phyloP scores from a whole-genome alignment of 2,797 vertebrate genomes.

The Nothura maculosa region DNA sequence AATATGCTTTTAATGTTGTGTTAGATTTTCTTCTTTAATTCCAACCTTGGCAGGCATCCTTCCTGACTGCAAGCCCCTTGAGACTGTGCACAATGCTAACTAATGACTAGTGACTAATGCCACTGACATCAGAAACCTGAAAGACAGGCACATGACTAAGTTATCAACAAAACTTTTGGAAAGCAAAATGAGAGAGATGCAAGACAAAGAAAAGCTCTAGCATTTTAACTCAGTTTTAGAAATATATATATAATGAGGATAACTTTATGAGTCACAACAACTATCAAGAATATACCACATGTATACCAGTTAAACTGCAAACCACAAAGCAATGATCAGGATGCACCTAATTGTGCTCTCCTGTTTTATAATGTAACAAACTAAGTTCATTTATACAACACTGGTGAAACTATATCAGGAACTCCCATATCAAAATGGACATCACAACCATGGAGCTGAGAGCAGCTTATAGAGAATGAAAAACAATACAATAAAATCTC shows the following conservation, averaged over 20 bases:
- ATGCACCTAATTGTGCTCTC: background rate
- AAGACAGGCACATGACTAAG: background rate
- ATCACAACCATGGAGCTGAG: background rate
- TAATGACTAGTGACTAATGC: background rate
- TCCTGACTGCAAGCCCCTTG: background rate
- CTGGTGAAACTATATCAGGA: background rate
- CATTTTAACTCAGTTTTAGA: background rate
- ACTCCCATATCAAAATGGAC: background rate
- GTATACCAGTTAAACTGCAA: background rate
- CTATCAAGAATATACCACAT: background rate
- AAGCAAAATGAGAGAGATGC: background rate
- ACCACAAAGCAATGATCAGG: background rate
- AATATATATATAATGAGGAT: background rate
- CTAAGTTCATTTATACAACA: fast-evolving
- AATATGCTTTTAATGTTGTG: background rate
- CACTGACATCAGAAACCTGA: background rate
- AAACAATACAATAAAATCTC: background rate
- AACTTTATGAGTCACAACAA: background rate
- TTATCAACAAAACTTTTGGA: background rate
- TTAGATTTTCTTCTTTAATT: background rate
- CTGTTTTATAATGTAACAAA: background rate
- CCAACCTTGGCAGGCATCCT: background rate
- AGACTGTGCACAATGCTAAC: background rate
- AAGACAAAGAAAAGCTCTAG: background rate
- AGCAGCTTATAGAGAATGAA: background rate